Evolutionary conservation across 1,140 invertebrate species (phyloP), one percentile per base, ranked within the genome.

Genomic region (Thrips palmi): DNA sequence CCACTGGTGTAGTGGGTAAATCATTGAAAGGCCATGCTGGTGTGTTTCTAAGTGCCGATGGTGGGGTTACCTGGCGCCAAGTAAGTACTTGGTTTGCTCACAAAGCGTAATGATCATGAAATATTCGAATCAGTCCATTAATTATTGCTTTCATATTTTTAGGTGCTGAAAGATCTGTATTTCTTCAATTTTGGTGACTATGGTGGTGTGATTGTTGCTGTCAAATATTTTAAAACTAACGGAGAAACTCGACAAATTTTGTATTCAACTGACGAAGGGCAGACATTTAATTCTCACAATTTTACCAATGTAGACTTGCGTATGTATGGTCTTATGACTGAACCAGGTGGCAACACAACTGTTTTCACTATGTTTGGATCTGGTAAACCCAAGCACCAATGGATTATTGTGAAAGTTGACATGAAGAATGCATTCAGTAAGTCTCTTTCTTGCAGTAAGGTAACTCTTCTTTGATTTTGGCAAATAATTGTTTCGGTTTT

Each of bases 311-410:
- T 77, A 39, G 70, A 77, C 53, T 63, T 85, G 1, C 62, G 70
- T 20, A 70, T 91, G 11, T 89, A 88, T 55, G 84, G 84, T 3
- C 53, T 91, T 2, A 81, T 89, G 71, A 89, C 84, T 0, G 85
- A 91, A 54, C 85, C 85, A 0, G 86, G 85, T 4, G 84, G 89
- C 55, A 87, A 86, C 54, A 86, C 84, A 0, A 87, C 85, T 0
- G 68, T 82, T 1, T 92, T 93, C 49, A 88, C 85, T 0, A 71
- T 93, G 60, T 92, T 91, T 58, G 87, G 85, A 2, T 87, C 83
- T 3, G 68, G 67, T 25, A 64, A 67, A 5, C 68, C 69, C 1
- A 62, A 70, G 35, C 85, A 89, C 52, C 70, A 78, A 40, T 93
- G 87, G 87, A 63, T 86, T 2, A 79, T 92, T 25, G 71, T 89